A percentile compares a stretch with the other conserved stretches of the same genome.
phyloP scores from a whole-genome alignment of 2,113 vertebrate genomes.

The Dromiciops gliroides region DNA sequence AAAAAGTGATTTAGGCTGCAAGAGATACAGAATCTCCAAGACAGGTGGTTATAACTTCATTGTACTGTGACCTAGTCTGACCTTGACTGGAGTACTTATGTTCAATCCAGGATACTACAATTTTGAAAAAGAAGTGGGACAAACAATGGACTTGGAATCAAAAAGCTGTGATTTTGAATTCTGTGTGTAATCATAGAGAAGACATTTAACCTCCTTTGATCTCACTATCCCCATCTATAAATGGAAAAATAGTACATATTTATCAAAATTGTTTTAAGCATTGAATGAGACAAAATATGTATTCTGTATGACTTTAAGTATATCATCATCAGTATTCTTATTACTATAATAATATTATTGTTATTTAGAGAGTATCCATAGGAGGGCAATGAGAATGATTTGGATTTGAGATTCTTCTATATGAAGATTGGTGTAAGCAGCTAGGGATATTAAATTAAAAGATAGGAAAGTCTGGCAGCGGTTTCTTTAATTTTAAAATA shows the following conservation, averaged over 20 bases:
- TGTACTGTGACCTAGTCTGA: too few relatives aligned
- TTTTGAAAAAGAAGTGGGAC: background rate
- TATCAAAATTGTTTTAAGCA: background rate
- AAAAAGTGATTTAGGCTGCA: background rate
- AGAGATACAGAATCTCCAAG: background rate
- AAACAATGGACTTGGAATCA: background rate
- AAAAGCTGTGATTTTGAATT: background rate
- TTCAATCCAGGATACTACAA: background rate
- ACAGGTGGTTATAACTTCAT: background rate
- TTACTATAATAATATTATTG: too few relatives aligned
- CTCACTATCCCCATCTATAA: background rate
- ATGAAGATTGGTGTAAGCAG: background rate
- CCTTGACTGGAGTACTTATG: background rate
- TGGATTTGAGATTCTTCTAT: background rate
- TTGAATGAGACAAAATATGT: background rate
- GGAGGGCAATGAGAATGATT: background rate
- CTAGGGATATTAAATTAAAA: background rate
- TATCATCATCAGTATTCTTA: background rate
- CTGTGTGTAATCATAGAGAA: background rate
- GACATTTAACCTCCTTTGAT: background rate
- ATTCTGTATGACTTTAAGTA: background rate
- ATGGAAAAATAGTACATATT: background rate
- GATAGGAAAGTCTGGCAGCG: background rate
- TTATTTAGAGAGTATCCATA: background rate
- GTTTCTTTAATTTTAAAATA: background rate